Conservation (phyloP, 2,888 invertebrate species). For the Zootermopsis nevadensis region DNA sequence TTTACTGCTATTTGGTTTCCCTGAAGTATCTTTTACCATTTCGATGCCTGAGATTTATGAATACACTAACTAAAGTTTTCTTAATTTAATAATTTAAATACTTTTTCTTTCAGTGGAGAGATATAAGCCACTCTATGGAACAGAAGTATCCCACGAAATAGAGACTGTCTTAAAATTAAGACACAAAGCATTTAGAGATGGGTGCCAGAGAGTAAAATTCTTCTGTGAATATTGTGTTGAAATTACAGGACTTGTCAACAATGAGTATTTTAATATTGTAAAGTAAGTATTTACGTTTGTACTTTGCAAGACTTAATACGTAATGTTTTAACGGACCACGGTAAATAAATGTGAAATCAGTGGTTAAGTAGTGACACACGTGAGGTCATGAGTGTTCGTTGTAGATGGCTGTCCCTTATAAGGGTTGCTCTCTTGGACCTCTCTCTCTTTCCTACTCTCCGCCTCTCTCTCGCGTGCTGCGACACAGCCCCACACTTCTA, state of each 20-base stretch:
- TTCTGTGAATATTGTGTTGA: slow-evolving; percentile 71
- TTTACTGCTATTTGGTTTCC: too few relatives aligned
- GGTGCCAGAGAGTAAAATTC: slow-evolving; percentile 71
- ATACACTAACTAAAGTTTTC: not conserved
- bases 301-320: too few relatives aligned
- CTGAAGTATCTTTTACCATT: too few relatives aligned
- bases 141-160: slow-evolving; percentile 65
- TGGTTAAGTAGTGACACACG: too few relatives aligned
- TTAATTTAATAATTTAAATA: not conserved
- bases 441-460: too few relatives aligned
- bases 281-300: slow-evolving; percentile 47
- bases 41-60: not conserved
- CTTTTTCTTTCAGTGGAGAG: slow-evolving; percentile 59
- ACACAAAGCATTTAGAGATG: slow-evolving; percentile 61
- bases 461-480: too few relatives aligned
- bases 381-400: too few relatives aligned
- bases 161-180: slow-evolving; percentile 66
- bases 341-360: too few relatives aligned
- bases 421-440: too few relatives aligned
- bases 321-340: too few relatives aligned
- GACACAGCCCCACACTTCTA: too few relatives aligned
- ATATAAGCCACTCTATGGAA: slow-evolving; percentile 70
- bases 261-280: slow-evolving; percentile 76
- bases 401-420: too few relatives aligned
- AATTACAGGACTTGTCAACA: slow-evolving; percentile 72